These are phyloP conservation scores for Oncopodura yosiiana DNA, from an alignment of 1,140 invertebrate genomes.

Conservation along the genomic window DNA sequence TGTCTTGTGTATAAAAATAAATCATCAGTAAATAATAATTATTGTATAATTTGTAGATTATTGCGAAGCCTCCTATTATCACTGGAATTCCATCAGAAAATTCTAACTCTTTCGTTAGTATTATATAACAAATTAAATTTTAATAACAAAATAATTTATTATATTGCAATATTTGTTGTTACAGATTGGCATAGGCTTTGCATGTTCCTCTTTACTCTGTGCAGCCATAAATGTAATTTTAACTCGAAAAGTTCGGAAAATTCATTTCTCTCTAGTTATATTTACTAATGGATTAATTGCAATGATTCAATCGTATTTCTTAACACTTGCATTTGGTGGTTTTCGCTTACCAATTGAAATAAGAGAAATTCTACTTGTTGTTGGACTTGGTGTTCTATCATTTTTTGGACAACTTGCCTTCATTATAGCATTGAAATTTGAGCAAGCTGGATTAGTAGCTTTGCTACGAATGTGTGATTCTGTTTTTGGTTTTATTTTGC, in stretches of 20 bases:
- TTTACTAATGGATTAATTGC: background rate
- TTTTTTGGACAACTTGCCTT: slow-evolving; percentile 2
- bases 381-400: background rate
- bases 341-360: slow-evolving; percentile 43
- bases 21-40: too few relatives aligned
- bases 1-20: too few relatives aligned
- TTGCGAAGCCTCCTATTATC: slow-evolving; percentile 2
- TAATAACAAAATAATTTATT: background rate
- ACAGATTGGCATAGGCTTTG: slow-evolving; percentile 20
- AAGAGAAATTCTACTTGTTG: slow-evolving; percentile 64
- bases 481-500: slow-evolving; percentile 17
- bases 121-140: background rate
- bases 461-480: slow-evolving; percentile 10
- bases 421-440: slow-evolving; percentile 12
- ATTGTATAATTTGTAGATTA: too few relatives aligned
- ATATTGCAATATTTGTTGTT: too few relatives aligned
- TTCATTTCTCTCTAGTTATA: slow-evolving; percentile 20
- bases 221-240: slow-evolving; percentile 12
- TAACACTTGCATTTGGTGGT: background rate
- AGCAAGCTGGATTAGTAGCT: slow-evolving; percentile 12
- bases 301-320: background rate
- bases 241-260: slow-evolving; percentile 13
- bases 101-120: too few relatives aligned
- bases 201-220: slow-evolving; percentile 11
- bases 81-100: too few relatives aligned